Conservation (phyloP, 2,888 invertebrate species). For the Colostygia pectinataria region DNA sequence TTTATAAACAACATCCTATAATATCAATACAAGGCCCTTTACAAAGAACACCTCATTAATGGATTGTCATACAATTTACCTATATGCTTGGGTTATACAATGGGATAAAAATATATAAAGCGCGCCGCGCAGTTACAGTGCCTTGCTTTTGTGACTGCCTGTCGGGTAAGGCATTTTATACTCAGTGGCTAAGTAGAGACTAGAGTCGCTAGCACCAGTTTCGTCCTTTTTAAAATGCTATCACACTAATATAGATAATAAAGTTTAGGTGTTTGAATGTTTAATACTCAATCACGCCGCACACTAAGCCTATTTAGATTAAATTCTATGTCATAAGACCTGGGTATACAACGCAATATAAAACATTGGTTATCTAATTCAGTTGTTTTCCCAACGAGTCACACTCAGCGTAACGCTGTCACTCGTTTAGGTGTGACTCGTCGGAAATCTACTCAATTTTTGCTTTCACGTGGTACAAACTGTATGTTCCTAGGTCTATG, state of each 20-base stretch:
- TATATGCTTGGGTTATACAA: conserved; percentile 57
- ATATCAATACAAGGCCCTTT: conserved; percentile 54
- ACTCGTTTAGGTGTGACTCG: too few species aligned
- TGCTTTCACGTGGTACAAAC: too few species aligned
- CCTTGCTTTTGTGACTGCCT: conserved; percentile 39
- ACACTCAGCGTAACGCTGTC: too few species aligned
- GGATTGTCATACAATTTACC: conserved; percentile 61
- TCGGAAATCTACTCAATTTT: too few species aligned
- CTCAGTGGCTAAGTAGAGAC: conserved; percentile 13
- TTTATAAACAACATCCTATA: conserved; percentile 55
- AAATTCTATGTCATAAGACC: too few species aligned
- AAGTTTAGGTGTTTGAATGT: too few species aligned
- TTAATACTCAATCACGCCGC: background rate
- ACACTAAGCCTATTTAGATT: too few species aligned
- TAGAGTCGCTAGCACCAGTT: conserved; percentile 1
- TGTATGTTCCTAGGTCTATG: background rate
- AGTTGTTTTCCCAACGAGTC: too few species aligned
- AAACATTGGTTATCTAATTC: too few species aligned
- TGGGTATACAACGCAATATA: too few species aligned
- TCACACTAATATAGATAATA: too few species aligned
- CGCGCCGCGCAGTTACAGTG: conserved; percentile 46
- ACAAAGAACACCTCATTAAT: conserved; percentile 67
- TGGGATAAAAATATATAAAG: conserved; percentile 65
- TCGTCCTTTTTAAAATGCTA: background rate
- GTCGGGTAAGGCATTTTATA: conserved; percentile 17